Conservation (phyloP, 2,797 vertebrate genomes). For the Melanotaenia maccullochi region DNA sequence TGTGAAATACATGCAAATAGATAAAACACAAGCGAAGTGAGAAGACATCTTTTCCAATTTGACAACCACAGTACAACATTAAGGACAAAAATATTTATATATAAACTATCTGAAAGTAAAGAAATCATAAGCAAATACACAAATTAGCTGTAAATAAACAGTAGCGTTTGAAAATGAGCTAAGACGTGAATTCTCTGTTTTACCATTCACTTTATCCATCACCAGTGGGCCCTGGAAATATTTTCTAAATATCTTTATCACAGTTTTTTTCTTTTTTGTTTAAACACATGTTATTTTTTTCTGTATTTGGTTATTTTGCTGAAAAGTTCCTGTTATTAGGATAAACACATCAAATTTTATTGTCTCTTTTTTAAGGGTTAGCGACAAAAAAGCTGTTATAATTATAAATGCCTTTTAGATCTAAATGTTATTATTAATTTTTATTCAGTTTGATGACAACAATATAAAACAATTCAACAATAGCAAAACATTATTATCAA, state of each 20-base stretch:
- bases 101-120: slow-evolving; percentile 3
- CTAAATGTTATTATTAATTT: too few species aligned
- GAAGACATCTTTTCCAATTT: slow-evolving; percentile 8
- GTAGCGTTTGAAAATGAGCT: neutral
- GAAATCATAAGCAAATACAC: slow-evolving; percentile 8
- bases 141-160: too few species aligned
- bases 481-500: too few species aligned
- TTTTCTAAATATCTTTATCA: too few species aligned
- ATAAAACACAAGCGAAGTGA: slow-evolving; percentile 18
- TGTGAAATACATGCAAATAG: neutral
- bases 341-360: neutral
- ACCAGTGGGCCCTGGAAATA: slow-evolving; percentile 1
- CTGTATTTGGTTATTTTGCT: neutral
- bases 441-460: too few species aligned
- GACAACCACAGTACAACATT: slow-evolving; percentile 11
- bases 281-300: neutral
- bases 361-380: neutral
- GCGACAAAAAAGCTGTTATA: neutral
- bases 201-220: neutral
- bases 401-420: too few species aligned
- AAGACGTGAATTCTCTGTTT: neutral
- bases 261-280: too few species aligned
- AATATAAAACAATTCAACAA: too few species aligned
- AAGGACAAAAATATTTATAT: slow-evolving; percentile 1
- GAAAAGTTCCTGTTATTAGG: neutral